Conservation (phyloP, 2,888 invertebrate genomes). For the Cosmia pyralina region DNA sequence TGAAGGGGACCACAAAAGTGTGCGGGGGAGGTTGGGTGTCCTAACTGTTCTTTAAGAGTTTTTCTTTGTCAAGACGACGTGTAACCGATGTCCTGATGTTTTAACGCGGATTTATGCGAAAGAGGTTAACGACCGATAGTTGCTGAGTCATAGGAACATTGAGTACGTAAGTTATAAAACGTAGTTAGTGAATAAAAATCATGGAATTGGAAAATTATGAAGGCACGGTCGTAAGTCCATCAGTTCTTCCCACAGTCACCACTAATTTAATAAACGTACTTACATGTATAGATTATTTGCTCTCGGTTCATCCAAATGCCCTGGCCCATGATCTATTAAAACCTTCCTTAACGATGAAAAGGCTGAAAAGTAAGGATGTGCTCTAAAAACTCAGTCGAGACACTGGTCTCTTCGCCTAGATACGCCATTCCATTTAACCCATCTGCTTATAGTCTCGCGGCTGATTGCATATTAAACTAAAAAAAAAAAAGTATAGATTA, state of each 20-base stretch:
- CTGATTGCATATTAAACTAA: too few relatives aligned
- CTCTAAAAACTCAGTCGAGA: too few relatives aligned
- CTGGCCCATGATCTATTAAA: too few relatives aligned
- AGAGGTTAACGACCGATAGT: conserved; percentile 44
- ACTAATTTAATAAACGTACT: background rate
- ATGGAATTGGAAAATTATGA: background rate
- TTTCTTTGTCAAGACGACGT: conserved; percentile 69
- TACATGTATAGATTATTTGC: too few relatives aligned
- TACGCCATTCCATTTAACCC: too few relatives aligned
- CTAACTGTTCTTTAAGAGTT: conserved; percentile 69
- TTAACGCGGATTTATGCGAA: conserved; percentile 47
- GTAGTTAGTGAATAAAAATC: background rate
- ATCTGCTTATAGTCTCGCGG: too few relatives aligned
- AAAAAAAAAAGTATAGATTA: too few relatives aligned
- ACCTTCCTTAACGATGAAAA: too few relatives aligned
- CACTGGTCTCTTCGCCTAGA: too few relatives aligned
- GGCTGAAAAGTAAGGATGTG: too few relatives aligned
- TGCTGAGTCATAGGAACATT: conserved; percentile 22
- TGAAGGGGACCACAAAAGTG: conserved; percentile 1
- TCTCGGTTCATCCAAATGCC: too few relatives aligned
- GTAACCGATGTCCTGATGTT: conserved; percentile 61
- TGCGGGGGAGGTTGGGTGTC: conserved; percentile 13
- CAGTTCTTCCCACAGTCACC: background rate
- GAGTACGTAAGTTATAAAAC: background rate
- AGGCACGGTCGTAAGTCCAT: background rate